These are phyloP conservation scores for Syngnathus scovelli DNA, from an alignment of 2,113 vertebrate genomes.

Conservation along the genomic window DNA sequence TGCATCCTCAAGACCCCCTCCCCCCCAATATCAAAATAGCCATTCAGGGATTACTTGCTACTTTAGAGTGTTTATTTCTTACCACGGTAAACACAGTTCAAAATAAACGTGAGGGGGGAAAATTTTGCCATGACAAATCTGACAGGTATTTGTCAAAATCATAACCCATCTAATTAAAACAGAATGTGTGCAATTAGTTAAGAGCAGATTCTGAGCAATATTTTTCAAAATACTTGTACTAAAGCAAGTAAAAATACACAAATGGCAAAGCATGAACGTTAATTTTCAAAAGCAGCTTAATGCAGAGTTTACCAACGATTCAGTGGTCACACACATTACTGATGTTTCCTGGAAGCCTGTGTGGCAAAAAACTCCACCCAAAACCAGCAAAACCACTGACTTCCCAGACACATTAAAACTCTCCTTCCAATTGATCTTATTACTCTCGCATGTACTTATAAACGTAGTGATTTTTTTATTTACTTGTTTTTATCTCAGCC, in stretches of 20 bases:
- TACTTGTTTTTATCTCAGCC: conserved; percentile 1
- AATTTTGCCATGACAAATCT: conserved; percentile 43
- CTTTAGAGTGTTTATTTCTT: conserved; percentile 59
- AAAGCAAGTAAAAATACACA: conserved; percentile 10
- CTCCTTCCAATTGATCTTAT: conserved; percentile 12
- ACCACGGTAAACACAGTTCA: conserved; percentile 45
- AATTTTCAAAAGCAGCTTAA: conserved; percentile 34
- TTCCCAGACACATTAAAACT: background rate
- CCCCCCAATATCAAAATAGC: conserved; percentile 61
- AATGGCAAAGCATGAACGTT: conserved; percentile 13
- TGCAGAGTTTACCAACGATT: conserved; percentile 38
- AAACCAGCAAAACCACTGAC: background rate
- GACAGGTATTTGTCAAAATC: conserved; percentile 50
- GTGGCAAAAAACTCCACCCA: conserved; percentile 16
- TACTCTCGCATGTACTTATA: conserved; percentile 1
- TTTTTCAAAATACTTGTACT: conserved; percentile 12
- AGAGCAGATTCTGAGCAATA: conserved; percentile 25
- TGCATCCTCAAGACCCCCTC: conserved; percentile 46
- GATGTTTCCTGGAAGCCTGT: conserved; percentile 31
- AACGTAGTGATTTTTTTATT: conserved; percentile 10
- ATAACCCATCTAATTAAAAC: conserved; percentile 40
- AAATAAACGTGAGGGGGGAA: conserved; percentile 51
- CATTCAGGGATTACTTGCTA: conserved; percentile 67
- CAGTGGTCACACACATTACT: conserved; percentile 38
- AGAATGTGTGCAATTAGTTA: conserved; percentile 34